Conservation (phyloP, 2,888 invertebrate species). For the Pyrochroa serraticornis region DNA sequence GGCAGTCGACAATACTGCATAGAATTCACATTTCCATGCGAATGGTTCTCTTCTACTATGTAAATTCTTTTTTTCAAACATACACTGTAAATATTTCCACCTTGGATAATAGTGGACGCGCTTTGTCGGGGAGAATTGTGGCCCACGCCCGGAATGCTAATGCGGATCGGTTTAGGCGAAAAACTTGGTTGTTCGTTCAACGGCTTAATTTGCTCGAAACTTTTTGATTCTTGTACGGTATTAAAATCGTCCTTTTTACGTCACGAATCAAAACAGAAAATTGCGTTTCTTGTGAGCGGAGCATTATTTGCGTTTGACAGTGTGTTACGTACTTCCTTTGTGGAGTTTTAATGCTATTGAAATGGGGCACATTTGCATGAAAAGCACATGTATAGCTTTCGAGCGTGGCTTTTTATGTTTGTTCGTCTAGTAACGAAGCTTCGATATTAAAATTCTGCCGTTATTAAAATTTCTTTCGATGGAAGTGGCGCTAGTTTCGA, state of each 20-base stretch:
- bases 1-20: slow-evolving; percentile 55
- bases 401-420: slow-evolving; percentile 56
- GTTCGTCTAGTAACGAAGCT: slow-evolving; percentile 54
- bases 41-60: slow-evolving; percentile 58
- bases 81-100: slow-evolving; percentile 57
- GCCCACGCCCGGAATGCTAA: slow-evolving; percentile 42
- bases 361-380: slow-evolving; percentile 48
- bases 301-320: slow-evolving; percentile 44
- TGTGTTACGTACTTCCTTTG: slow-evolving; percentile 46
- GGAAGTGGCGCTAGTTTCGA: too few species aligned
- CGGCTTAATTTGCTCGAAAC: slow-evolving; percentile 9
- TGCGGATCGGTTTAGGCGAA: slow-evolving; percentile 21
- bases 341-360: slow-evolving; percentile 47
- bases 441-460: slow-evolving; percentile 36
- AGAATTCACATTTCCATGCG: slow-evolving; percentile 58
- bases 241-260: background rate
- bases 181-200: slow-evolving; percentile 20
- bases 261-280: slow-evolving; percentile 9
- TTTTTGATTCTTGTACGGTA: background rate
- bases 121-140: slow-evolving; percentile 49
- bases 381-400: slow-evolving; percentile 47
- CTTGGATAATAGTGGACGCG: slow-evolving; percentile 52
- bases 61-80: slow-evolving; percentile 55
- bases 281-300: slow-evolving; percentile 33
- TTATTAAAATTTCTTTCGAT: slow-evolving; percentile 9